phyloP scores from a whole-genome alignment of 2,797 vertebrate species.

The Tapera naevia region DNA sequence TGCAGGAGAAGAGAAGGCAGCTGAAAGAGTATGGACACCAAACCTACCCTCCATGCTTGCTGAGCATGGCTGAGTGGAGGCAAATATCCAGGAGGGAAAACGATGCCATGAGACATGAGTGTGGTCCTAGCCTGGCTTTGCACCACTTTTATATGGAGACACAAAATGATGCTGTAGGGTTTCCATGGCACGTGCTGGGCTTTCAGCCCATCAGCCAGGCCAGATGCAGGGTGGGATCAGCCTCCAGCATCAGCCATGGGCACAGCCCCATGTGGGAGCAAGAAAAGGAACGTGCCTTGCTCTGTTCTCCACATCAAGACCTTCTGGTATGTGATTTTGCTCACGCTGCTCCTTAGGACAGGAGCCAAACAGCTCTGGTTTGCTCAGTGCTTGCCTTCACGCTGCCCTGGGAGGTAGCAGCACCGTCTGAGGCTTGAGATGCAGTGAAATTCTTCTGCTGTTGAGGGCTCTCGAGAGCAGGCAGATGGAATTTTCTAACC shows the following conservation, averaged over 20 bases:
- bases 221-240: not conserved
- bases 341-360: not conserved
- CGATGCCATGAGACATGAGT: accelerated
- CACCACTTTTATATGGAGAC: not conserved
- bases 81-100: not conserved
- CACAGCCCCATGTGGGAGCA: not conserved
- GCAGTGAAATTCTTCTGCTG: not conserved
- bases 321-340: not conserved
- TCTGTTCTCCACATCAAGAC: not conserved
- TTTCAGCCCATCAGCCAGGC: not conserved
- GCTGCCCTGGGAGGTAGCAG: not conserved
- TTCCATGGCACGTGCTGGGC: accelerated
- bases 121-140: not conserved
- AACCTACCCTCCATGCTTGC: not conserved
- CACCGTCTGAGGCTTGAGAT: not conserved
- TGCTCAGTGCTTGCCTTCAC: not conserved
- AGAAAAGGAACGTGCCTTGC: not conserved
- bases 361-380: not conserved
- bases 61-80: not conserved
- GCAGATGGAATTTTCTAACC: slow-evolving; percentile 68
- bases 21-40: not conserved
- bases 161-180: accelerated
- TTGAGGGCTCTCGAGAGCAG: slow-evolving; percentile 26
- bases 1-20: not conserved
- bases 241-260: not conserved